Evolutionary conservation across 2,797 vertebrate species (phyloP), one percentile per base, ranked within the genome.

Genomic region (Limnodromus scolopaceus): DNA sequence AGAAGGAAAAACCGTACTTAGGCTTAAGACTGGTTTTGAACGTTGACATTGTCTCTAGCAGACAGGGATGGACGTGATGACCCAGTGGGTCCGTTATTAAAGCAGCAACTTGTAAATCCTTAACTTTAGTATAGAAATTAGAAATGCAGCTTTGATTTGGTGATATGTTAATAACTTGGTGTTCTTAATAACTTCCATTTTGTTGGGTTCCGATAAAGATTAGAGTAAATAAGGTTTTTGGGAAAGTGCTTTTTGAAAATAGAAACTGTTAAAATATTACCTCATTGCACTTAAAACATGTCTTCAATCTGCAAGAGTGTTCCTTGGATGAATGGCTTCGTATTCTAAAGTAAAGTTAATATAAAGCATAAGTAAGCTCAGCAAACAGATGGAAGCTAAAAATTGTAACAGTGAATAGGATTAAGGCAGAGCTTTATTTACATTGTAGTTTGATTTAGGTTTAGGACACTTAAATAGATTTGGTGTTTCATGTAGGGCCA

Each of bases 401-500:
- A 93, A 82, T 82, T 91, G 77, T 87, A 87, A 95, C 92, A 89
- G 83, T 92, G 95, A 96, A 86, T 89, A 83, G 96, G 92, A 96
- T 96, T 97, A 97, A 94, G 91, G 75, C 71, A 95, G 84, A 91
- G 69, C 91, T 91, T 89, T 93, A 34, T 93, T 91, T 95, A 96
- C 89, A 93, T 78, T 95, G 80, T 86, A 94, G 92, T 94, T 96
- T 87, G 94, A 90, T 97, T 97, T 96, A 92, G 79, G 88, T 90
- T 93, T 97, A 94, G 68, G 81, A 88, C 89, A 86, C 91, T 97
- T 96, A 93, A 90, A 81, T 68, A 94, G 82, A 92, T 91, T 76
- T 87, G 54, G 71, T 79, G 71, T 97, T 98, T 98, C 84, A 89
- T 92, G 89, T 97, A 61, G 79, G 96, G 93, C 91, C 89, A 96